Evolutionary conservation across 2,113 vertebrate genomes (phyloP).

Genomic region (Prunella himalayana): DNA sequence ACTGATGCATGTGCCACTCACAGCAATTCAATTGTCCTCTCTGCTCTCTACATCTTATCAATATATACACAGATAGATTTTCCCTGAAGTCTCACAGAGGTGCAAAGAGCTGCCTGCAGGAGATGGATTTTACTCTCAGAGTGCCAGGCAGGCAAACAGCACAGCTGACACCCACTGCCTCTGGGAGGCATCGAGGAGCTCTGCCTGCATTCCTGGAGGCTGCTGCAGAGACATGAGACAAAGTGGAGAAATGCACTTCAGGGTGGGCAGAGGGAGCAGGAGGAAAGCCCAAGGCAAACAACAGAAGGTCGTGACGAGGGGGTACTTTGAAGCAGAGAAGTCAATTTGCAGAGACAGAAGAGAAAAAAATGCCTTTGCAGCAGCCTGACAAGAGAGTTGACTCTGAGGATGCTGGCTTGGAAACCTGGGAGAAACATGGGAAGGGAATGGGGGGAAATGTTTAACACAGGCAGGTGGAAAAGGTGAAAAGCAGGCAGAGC

Average conservation of each 20-base stretch:
- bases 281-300: not conserved
- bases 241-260: not conserved
- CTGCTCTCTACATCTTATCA: not conserved
- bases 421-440: not conserved
- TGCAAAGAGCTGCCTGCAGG: not conserved
- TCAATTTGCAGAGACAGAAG: not conserved
- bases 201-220: not conserved
- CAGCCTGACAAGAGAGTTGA: not conserved
- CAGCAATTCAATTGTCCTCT: conserved; percentile 31
- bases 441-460: not conserved
- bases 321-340: not conserved
- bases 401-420: not conserved
- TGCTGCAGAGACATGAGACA: not conserved
- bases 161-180: not conserved
- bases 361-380: not conserved
- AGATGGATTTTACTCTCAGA: not conserved
- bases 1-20: conserved; percentile 53
- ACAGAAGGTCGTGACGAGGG: not conserved
- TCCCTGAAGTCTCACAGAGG: not conserved
- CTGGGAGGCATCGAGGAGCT: not conserved
- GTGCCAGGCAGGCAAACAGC: not conserved
- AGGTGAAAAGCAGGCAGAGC: not conserved
- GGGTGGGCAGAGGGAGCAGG: not conserved
- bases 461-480: not conserved
- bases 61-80: not conserved